Conservation (phyloP, 2,888 invertebrate genomes). For the Chironomus riparius region DNA sequence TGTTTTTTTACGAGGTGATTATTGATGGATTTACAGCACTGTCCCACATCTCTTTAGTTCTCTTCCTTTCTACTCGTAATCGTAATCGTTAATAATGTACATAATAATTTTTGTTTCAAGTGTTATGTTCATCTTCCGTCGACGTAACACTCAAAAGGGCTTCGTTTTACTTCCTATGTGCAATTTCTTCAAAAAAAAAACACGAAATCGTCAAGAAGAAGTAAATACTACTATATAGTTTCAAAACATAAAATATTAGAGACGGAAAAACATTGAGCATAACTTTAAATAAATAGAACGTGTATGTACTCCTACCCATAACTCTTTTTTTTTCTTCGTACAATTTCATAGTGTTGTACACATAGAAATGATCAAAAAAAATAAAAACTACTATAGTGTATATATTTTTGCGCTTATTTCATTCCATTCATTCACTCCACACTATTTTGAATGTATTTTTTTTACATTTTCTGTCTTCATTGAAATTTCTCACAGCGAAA, state of each 20-base stretch:
- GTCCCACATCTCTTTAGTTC: not conserved
- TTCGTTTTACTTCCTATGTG: not conserved
- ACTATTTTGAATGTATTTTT: not conserved
- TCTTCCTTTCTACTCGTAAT: not conserved
- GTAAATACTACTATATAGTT: not conserved
- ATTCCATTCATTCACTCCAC: conserved; percentile 27
- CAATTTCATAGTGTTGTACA: not conserved
- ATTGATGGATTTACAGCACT: not conserved
- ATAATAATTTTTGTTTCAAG: not conserved
- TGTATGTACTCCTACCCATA: conserved; percentile 25
- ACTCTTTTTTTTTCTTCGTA: not conserved
- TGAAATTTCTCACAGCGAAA: conserved; percentile 23
- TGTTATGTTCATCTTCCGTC: not conserved
- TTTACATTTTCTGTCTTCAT: conserved; percentile 1
- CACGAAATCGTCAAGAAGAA: not conserved
- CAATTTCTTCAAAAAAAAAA: conserved; percentile 7
- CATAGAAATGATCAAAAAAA: not conserved
- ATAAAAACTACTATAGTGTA: not conserved
- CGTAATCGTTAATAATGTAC: not conserved
- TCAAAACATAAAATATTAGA: conserved; percentile 11
- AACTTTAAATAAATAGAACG: conserved; percentile 14
- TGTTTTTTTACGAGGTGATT: not conserved
- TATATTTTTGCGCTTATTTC: conserved; percentile 25
- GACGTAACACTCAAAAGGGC: not conserved
- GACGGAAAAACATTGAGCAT: conserved; percentile 25